Conservation (phyloP, 1,140 invertebrate genomes). For the Ptiloglossa arizonensis region DNA sequence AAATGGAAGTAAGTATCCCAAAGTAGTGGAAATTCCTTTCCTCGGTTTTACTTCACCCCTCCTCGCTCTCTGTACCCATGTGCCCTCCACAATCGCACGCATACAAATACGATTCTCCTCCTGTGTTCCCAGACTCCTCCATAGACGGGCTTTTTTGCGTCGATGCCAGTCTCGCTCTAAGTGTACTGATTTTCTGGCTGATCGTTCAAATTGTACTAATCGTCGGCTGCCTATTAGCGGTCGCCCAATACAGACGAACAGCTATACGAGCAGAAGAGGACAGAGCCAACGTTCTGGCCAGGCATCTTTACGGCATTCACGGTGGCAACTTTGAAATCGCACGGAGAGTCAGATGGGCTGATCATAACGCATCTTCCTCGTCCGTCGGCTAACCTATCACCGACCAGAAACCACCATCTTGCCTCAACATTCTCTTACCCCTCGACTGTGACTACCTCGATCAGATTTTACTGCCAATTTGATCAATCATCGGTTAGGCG, state of each 20-base stretch:
- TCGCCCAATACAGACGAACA: constrained; percentile 70
- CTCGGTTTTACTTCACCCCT: too few species aligned
- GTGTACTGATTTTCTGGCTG: constrained; percentile 73
- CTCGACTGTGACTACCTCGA: neutral
- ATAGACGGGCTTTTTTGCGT: constrained; percentile 72
- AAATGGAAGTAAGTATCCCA: constrained; percentile 60
- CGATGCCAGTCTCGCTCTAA: constrained; percentile 68
- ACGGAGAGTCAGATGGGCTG: constrained; percentile 79
- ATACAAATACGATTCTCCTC: neutral
- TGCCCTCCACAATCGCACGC: too few species aligned
- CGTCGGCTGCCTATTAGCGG: constrained; percentile 72
- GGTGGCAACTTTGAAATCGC: constrained; percentile 77
- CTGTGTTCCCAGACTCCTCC: constrained; percentile 64
- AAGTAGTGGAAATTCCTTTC: too few species aligned
- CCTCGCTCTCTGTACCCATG: too few species aligned
- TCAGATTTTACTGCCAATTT: neutral
- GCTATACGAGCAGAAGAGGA: constrained; percentile 76
- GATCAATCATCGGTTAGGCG: neutral
- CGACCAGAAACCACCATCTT: neutral
- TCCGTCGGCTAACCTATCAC: neutral
- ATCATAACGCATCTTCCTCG: constrained; percentile 68
- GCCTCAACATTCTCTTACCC: neutral
- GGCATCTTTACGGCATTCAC: constrained; percentile 76
- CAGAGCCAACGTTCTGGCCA: constrained; percentile 73
- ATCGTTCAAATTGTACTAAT: constrained; percentile 77